Base-by-base conservation (phyloP, 1,140 invertebrate species). In the Colletes gigas region DNA sequence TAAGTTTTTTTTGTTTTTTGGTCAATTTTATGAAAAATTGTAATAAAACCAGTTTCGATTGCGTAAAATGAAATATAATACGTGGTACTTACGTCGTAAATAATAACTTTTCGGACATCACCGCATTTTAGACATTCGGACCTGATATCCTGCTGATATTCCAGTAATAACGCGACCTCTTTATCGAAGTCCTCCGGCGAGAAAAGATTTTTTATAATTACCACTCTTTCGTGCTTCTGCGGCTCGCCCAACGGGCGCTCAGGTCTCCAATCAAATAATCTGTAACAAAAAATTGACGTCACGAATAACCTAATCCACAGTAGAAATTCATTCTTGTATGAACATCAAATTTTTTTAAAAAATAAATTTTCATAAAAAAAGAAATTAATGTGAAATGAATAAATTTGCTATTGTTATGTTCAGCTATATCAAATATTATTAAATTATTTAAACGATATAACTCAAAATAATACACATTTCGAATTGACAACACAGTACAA, bases 171-270 rank as follows among this genome's bases (percentile, higher is more conserved):
- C 21, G 96, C 94, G 0, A 98, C 97, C 83, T 99, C 96, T 75
- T 95, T 95, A 93, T 99, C 97, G 93, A 99, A 99, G 85, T 98
- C 96, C 82, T 96, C 94, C 0, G 98, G 97, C 75, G 96, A 95
- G 93, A 99, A 99, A 41, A 99, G 95, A 93, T 99, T 99, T 89
- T 98, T 98, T 0, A 99, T 95, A 54, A 99, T 96, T 1, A 99
- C 98, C 62, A 98, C 95, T 88, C 96, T 96, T 90, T 99, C 99
- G 91, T 97, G 95, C 90, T 98, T 98, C 0, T 95, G 94, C 69
- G 98, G 95, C 88, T 98, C 96, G 2, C 97, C 97, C 44, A 96
- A 93, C 87, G 97, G 94, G 92, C 98, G 98, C 81, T 99, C 98
- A 4, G 98, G 98, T 86, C 97, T 94, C 99, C 99, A 99, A 91